A percentile compares a stretch with the other conserved stretches of the same genome.
phyloP scores from a whole-genome alignment of 2,113 vertebrate species.

The Lophura nycthemera region DNA sequence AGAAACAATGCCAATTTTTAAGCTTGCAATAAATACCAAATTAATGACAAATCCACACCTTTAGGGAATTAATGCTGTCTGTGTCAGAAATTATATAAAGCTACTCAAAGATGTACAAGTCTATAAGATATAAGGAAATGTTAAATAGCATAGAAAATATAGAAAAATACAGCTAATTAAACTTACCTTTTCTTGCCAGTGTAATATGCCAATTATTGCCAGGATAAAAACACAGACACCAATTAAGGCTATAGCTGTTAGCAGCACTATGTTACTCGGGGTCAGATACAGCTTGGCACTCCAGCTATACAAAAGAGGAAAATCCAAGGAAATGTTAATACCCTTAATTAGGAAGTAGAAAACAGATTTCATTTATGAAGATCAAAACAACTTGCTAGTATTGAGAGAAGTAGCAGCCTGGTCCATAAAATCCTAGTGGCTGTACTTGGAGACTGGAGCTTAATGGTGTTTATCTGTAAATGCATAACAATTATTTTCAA shows the following conservation, averaged over 20 bases:
- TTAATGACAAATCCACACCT: background rate
- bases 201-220: conserved; percentile 94
- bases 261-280: conserved; percentile 95
- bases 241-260: conserved; percentile 95
- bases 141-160: background rate
- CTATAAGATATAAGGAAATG: background rate
- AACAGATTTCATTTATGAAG: background rate
- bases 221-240: conserved; percentile 97
- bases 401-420: background rate
- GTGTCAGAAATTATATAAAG: background rate
- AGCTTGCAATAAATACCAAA: background rate
- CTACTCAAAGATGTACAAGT: background rate
- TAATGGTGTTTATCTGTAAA: conserved; percentile 3
- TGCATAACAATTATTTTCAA: background rate
- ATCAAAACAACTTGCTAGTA: background rate
- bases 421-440: background rate
- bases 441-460: background rate
- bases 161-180: conserved; percentile 3
- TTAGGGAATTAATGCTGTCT: background rate
- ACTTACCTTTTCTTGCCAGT: conserved; percentile 99
- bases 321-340: conserved; percentile 43
- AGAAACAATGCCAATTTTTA: background rate
- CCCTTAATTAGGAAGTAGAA: background rate
- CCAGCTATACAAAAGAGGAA: conserved; percentile 82
- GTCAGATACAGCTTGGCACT: conserved; percentile 97